A percentile compares a stretch with the other conserved stretches of the same genome.
Conservation (phyloP, 1,140 invertebrate species). For the Drosophila rufa region DNA sequence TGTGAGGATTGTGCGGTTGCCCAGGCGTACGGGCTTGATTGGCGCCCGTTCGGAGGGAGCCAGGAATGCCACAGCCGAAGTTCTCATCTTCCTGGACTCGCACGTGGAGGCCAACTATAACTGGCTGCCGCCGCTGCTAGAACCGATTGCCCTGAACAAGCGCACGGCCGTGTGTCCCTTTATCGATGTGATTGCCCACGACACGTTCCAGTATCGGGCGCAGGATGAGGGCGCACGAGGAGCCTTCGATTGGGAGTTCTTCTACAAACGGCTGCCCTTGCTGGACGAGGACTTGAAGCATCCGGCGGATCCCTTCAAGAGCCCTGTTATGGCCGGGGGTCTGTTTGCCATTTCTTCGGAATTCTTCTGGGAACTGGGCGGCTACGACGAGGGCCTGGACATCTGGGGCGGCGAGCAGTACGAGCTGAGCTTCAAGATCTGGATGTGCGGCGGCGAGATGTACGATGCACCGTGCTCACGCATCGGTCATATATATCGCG, state of each 20-base stretch:
- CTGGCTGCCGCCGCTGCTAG: conserved; percentile 96
- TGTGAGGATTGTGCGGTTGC: conserved; percentile 91
- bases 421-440: conserved; percentile 98
- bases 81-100: conserved; percentile 97
- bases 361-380: conserved; percentile 98
- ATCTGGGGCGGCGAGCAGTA: conserved; percentile 99
- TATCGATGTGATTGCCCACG: conserved; percentile 97
- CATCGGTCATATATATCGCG: conserved; percentile 96
- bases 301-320: conserved; percentile 95
- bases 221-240: conserved; percentile 98
- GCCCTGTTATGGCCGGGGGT: conserved; percentile 97
- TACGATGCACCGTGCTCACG: conserved; percentile 96
- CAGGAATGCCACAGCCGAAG: conserved; percentile 91
- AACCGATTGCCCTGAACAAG: conserved; percentile 95
- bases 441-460: conserved; percentile 97
- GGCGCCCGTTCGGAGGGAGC: conserved; percentile 95
- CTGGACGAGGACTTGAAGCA: conserved; percentile 92
- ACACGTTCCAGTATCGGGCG: conserved; percentile 96
- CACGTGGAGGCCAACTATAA: conserved; percentile 98
- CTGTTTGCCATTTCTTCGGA: conserved; percentile 95
- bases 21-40: conserved; percentile 93
- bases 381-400: conserved; percentile 96
- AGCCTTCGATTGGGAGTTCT: conserved; percentile 98
- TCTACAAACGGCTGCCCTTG: conserved; percentile 96
- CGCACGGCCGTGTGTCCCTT: conserved; percentile 97